phyloP scores from a whole-genome alignment of 2,113 vertebrate genomes.

The Psilopsiagon aymara region DNA sequence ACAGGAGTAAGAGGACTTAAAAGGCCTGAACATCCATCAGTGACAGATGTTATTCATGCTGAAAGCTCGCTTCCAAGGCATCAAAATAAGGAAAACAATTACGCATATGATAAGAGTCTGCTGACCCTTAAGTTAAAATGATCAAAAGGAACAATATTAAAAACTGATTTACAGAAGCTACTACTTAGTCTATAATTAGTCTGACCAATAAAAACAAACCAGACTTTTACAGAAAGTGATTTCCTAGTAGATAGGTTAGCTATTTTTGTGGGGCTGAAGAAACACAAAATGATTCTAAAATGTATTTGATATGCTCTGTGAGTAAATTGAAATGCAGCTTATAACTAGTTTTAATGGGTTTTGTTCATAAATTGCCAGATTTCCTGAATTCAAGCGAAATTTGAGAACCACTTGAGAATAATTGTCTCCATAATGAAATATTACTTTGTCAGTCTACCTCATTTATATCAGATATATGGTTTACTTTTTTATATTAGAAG shows the following conservation, averaged over 20 bases:
- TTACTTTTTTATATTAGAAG: conserved; percentile 29
- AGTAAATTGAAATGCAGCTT: conserved; percentile 39
- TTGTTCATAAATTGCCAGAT: conserved; percentile 53
- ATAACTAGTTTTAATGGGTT: conserved; percentile 12
- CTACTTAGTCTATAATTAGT: conserved; percentile 59
- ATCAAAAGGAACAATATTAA: conserved; percentile 70
- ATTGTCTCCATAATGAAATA: conserved; percentile 54
- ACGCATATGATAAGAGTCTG: conserved; percentile 23
- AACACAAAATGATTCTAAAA: conserved; percentile 45
- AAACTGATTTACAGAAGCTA: conserved; percentile 65
- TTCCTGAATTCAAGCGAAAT: conserved; percentile 57
- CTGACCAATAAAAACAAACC: conserved; percentile 35
- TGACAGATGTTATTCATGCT: conserved; percentile 10
- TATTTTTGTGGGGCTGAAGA: conserved; percentile 58
- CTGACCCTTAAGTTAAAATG: conserved; percentile 63
- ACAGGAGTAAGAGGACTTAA: conserved; percentile 10
- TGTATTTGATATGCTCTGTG: background rate
- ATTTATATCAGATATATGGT: conserved; percentile 40
- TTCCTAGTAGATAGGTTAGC: conserved; percentile 40
- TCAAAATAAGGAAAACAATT: conserved; percentile 35
- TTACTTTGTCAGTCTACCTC: conserved; percentile 11
- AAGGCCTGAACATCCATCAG: background rate
- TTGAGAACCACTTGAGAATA: conserved; percentile 47
- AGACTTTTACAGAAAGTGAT: conserved; percentile 26
- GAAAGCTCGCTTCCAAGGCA: conserved; percentile 24